Evolutionary conservation across 2,113 vertebrate genomes (phyloP), one percentile per base, ranked within the genome.

Genomic region (Microtus pennsylvanicus): DNA sequence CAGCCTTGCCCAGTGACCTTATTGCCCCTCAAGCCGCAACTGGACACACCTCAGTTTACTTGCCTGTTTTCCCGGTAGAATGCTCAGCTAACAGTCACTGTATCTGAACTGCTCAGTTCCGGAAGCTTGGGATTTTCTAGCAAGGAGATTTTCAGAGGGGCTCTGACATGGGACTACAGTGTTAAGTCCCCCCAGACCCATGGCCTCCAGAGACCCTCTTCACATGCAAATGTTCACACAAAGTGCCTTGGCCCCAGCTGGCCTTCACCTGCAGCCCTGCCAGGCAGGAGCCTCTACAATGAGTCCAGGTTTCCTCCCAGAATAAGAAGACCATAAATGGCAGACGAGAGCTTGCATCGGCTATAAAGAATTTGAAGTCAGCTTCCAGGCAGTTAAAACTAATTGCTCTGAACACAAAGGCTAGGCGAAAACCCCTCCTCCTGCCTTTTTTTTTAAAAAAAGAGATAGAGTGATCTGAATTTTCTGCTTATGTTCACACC

Each of bases 221-320:
- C 97, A 96, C 89, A 72, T 97, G 98, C 97, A 97, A 94, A 97
- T 97, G 72, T 95, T 95, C 89, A 97, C 96, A 80, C 91, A 83
- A 55, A 78, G 50, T 65, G 91, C 77, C 55, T 91, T 91, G 95
- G 94, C 94, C 98, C 95, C 96, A 97, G 95, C 97, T 98, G 98
- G 96, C 92, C 89, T 98, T 98, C 97, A 98, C 97, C 96, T 98
- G 98, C 97, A 98, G 87, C 96, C 93, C 93, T 94, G 42, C 55
- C 97, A 96, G 63, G 13, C 4, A 61, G 90, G 89, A 89, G 80
- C 92, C 94, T 94, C 21, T 26, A 94, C 88, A 96, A 88, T 80
- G 94, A 96, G 90, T 95, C 83, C 93, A 83, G 90, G 96, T 94
- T 98, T 97, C 97, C 97, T 97, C 97, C 96, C 96, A 97, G 97